phyloP scores from a whole-genome alignment of 2,797 vertebrate species.

The Sebastes steindachneri region DNA sequence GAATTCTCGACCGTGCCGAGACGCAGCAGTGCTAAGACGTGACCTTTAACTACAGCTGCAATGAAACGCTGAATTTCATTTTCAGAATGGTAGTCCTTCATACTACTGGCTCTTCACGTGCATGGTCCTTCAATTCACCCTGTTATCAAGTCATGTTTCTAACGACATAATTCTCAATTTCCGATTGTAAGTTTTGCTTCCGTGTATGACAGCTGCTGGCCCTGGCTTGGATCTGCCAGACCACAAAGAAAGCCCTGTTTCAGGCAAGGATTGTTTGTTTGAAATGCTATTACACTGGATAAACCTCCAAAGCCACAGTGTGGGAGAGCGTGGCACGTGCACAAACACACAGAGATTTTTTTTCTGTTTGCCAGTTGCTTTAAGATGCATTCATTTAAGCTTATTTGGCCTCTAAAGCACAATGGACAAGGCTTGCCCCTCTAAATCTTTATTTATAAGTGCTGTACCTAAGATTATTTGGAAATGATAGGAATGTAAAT shows the following conservation, averaged over 20 bases:
- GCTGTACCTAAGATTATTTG: neutral
- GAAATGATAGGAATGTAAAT: neutral
- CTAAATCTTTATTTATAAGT: neutral
- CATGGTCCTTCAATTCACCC: conserved; percentile 9
- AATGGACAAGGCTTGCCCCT: conserved; percentile 25
- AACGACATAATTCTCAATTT: conserved; percentile 73
- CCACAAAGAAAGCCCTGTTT: conserved; percentile 62
- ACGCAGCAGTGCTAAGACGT: neutral
- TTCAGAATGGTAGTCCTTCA: neutral
- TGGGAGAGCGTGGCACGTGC: conserved; percentile 17
- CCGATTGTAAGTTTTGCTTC: conserved; percentile 50
- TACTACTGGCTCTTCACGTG: neutral
- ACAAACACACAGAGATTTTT: conserved; percentile 10
- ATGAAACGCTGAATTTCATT: conserved; percentile 16
- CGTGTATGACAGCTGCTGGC: conserved; percentile 65
- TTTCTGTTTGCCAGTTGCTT: conserved; percentile 17
- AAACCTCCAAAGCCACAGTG: conserved; percentile 59
- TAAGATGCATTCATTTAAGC: conserved; percentile 4
- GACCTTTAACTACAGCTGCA: conserved; percentile 26
- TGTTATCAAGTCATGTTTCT: conserved; percentile 48
- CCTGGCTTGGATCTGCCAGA: conserved; percentile 51
- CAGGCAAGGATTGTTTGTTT: conserved; percentile 65
- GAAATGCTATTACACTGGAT: conserved; percentile 65
- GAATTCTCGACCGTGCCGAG: conserved; percentile 31
- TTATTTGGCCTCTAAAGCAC: conserved; percentile 25